A percentile compares a stretch with the other conserved stretches of the same genome.
Conservation (phyloP, 2,888 invertebrate genomes). For the Caenorhabditis sp. region DNA sequence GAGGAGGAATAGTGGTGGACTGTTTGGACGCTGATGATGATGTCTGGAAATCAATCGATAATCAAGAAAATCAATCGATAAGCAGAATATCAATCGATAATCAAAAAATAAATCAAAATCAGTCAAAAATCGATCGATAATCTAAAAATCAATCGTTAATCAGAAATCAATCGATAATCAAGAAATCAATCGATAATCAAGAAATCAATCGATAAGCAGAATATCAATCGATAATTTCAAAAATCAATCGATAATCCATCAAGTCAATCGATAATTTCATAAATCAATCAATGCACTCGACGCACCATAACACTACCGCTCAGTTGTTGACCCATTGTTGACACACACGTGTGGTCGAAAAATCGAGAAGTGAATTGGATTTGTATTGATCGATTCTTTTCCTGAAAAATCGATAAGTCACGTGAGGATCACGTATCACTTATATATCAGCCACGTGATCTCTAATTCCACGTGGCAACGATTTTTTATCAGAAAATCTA, state of each 20-base stretch:
- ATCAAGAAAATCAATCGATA: not conserved
- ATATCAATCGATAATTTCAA: not conserved
- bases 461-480: too few relatives aligned
- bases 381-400: not conserved
- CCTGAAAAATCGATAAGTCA: too few relatives aligned
- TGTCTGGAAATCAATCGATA: conserved; percentile 7
- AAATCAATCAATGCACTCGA: not conserved
- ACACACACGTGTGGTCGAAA: too few relatives aligned
- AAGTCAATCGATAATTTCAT: not conserved
- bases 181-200: not conserved
- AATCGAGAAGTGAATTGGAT: too few relatives aligned
- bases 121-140: not conserved
- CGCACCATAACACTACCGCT: conserved; percentile 28
- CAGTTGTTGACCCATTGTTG: conserved; percentile 39
- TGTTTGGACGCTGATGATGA: conserved; percentile 9
- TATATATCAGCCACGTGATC: too few relatives aligned
- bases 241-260: too few relatives aligned
- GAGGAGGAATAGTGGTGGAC: too few relatives aligned
- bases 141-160: too few relatives aligned
- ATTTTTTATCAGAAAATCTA: not conserved
- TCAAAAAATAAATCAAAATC: not conserved
- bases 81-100: not conserved
- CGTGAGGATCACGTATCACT: too few relatives aligned
- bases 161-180: too few relatives aligned
- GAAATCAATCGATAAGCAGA: too few relatives aligned